Conservation (phyloP, 2,888 invertebrate genomes). For the Hylaea fasciaria region DNA sequence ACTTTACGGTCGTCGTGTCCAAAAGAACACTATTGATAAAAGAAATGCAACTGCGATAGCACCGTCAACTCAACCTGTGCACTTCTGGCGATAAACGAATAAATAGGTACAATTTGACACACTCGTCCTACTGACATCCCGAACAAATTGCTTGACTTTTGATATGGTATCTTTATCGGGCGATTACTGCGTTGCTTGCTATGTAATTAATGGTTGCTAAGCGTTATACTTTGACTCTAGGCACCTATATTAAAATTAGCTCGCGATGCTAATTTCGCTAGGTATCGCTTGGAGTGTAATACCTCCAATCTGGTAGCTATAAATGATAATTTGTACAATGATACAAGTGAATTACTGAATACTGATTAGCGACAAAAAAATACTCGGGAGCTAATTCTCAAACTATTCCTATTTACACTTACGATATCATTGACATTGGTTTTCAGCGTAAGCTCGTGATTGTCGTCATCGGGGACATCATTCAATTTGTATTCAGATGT, state of each 20-base stretch:
- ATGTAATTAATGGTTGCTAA: constrained; percentile 15
- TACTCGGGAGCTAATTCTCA: too few species aligned
- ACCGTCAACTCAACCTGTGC: constrained; percentile 62
- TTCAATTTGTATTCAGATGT: background rate
- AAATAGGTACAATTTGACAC: constrained; percentile 40
- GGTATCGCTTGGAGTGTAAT: background rate
- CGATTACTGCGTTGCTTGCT: constrained; percentile 50
- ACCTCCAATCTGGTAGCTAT: background rate
- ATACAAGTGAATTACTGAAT: too few species aligned
- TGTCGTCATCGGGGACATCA: too few species aligned
- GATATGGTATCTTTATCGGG: constrained; percentile 63
- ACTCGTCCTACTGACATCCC: constrained; percentile 66
- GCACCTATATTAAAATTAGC: constrained; percentile 3
- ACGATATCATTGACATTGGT: background rate
- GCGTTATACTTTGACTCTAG: constrained; percentile 1
- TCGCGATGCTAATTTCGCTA: background rate
- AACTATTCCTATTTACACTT: background rate
- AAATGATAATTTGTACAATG: too few species aligned
- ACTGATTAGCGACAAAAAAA: too few species aligned
- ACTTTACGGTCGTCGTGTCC: background rate
- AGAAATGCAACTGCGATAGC: constrained; percentile 67
- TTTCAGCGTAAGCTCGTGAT: too few species aligned
- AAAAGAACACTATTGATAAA: background rate
- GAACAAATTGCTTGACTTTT: constrained; percentile 66
- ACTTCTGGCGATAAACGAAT: constrained; percentile 38